These are phyloP conservation scores for Virgularia gustaviana DNA, from an alignment of 92 coral and sea anemone species.

Conservation along the genomic window DNA sequence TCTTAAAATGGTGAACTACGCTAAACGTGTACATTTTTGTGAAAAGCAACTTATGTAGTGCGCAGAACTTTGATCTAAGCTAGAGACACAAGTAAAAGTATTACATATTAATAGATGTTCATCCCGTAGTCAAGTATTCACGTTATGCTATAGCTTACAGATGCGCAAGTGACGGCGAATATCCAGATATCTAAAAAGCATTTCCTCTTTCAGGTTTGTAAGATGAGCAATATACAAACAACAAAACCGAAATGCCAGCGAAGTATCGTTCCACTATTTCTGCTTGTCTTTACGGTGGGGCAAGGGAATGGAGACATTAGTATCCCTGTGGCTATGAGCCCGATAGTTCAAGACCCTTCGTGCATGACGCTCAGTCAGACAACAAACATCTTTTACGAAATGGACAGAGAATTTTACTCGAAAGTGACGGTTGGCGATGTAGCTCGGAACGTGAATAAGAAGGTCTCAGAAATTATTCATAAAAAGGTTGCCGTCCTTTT, in stretches of 20 bases:
- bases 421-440: constrained; percentile 17
- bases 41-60: too few relatives aligned
- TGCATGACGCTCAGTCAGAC: not conserved
- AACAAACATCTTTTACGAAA: not conserved
- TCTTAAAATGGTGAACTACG: too few relatives aligned
- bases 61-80: too few relatives aligned
- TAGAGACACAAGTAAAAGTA: too few relatives aligned
- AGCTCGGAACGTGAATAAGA: not conserved
- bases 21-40: too few relatives aligned
- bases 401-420: constrained; percentile 21
- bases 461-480: not conserved
- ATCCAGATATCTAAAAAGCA: too few relatives aligned
- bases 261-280: not conserved
- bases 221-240: too few relatives aligned
- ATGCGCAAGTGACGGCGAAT: too few relatives aligned
- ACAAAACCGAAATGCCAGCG: not conserved
- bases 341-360: constrained; percentile 16
- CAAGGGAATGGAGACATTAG: constrained; percentile 7
- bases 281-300: not conserved
- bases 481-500: constrained; percentile 9
- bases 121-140: too few relatives aligned
- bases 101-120: too few relatives aligned
- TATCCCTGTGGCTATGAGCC: constrained; percentile 24
- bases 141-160: too few relatives aligned
- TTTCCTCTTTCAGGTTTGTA: too few relatives aligned